A percentile compares a stretch with the other conserved stretches of the same genome.
These are phyloP conservation scores for Aptenodytes forsteri DNA, from an alignment of 2,113 vertebrate species.

Conservation along the genomic window DNA sequence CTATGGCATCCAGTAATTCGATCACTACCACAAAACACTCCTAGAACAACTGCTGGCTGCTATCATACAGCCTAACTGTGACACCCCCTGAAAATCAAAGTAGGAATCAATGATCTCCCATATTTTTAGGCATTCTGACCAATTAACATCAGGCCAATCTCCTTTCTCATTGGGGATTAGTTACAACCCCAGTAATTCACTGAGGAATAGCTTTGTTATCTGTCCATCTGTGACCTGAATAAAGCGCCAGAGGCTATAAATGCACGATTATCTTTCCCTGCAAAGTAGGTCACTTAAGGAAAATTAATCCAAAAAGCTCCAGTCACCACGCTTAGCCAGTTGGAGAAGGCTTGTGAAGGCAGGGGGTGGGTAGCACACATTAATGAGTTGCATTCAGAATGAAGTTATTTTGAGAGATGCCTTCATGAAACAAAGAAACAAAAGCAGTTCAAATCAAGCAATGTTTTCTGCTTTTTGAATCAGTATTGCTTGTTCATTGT, in stretches of 20 bases:
- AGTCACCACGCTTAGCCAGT: conserved; percentile 40
- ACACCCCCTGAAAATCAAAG: not conserved
- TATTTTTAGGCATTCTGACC: conserved; percentile 17
- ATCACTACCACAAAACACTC: not conserved
- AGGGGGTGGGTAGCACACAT: not conserved
- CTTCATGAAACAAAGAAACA: conserved; percentile 6
- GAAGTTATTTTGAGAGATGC: not conserved
- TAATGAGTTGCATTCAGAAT: conserved; percentile 13
- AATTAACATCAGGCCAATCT: conserved; percentile 22
- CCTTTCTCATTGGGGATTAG: conserved; percentile 26
- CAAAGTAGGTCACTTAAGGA: conserved; percentile 65
- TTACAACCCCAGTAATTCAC: conserved; percentile 48
- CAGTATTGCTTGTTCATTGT: not conserved
- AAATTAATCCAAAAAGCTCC: conserved; percentile 66
- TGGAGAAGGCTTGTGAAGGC: not conserved
- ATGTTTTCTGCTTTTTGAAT: not conserved
- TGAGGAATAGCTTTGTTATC: conserved; percentile 52
- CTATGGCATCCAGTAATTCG: not conserved
- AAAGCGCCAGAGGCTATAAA: conserved; percentile 64
- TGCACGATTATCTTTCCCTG: conserved; percentile 55
- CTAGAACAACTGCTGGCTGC: not conserved
- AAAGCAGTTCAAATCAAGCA: conserved; percentile 7
- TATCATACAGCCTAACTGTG: not conserved
- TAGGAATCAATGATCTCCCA: not conserved
- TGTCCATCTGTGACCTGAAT: conserved; percentile 61